These are phyloP conservation scores for Coenonympha arcania DNA, from an alignment of 2,888 invertebrate genomes.

Conservation along the genomic window DNA sequence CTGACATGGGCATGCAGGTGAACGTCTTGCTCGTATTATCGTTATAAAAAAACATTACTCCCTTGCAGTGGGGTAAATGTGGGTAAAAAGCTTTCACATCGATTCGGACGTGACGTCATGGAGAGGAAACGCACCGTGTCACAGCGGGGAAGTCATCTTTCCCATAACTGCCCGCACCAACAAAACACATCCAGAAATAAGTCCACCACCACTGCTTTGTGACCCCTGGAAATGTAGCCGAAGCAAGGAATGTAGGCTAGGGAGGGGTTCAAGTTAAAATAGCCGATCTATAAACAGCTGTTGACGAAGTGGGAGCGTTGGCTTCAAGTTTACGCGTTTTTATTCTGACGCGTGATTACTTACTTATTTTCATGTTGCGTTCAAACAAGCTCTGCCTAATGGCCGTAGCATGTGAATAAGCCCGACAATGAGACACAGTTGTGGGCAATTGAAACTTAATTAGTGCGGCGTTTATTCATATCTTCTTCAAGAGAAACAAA, in stretches of 20 bases:
- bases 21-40: no score
- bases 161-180: constrained; percentile 53
- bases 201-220: background rate
- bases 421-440: background rate
- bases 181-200: constrained; percentile 58
- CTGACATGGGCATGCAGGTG: no score
- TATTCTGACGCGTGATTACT: constrained; percentile 20
- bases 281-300: constrained; percentile 65
- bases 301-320: constrained; percentile 54
- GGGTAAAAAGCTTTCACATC: no score
- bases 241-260: constrained; percentile 14
- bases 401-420: constrained; percentile 2
- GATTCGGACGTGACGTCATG: constrained; percentile 56
- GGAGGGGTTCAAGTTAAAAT: constrained; percentile 37
- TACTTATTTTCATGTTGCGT: no score
- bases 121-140: constrained; percentile 58
- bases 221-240: background rate
- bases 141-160: constrained; percentile 61
- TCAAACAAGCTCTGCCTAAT: constrained; percentile 12
- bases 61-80: no score
- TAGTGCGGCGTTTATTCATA: no score
- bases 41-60: no score
- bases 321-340: constrained; percentile 37
- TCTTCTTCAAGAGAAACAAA: no score
- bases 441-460: background rate